Evolutionary conservation across 2,888 invertebrate species (phyloP).

Genomic region (Drosophila putrida): DNA sequence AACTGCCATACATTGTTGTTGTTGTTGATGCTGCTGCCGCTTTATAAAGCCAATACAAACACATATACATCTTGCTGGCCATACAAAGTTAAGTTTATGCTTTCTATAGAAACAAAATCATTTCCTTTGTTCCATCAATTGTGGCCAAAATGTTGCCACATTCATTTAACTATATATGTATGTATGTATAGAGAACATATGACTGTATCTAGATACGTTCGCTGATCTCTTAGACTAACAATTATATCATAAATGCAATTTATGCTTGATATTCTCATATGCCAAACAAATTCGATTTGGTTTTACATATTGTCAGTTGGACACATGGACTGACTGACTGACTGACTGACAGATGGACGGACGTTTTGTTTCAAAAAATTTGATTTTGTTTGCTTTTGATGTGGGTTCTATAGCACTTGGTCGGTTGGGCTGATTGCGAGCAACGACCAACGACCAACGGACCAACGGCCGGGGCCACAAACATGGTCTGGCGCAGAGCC

Average conservation of each 20-base stretch:
- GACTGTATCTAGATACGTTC: slow-evolving; percentile 1
- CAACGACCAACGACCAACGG: slow-evolving; percentile 32
- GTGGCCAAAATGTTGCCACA: slow-evolving; percentile 24
- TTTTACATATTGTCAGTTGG: slow-evolving; percentile 20
- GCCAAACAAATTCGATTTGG: slow-evolving; percentile 18
- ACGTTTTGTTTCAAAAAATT: slow-evolving; percentile 24
- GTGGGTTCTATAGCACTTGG: slow-evolving; percentile 37
- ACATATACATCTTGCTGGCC: slow-evolving; percentile 9
- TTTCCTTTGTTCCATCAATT: slow-evolving; percentile 57
- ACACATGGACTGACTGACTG: slow-evolving; percentile 9
- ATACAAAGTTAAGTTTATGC: slow-evolving; percentile 41
- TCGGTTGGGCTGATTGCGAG: slow-evolving; percentile 34
- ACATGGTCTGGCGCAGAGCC: slow-evolving; percentile 80
- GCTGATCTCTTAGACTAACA: slow-evolving; percentile 1
- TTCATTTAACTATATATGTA: slow-evolving; percentile 11
- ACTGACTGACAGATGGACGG: slow-evolving; percentile 17
- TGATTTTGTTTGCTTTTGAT: slow-evolving; percentile 32
- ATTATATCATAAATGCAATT: slow-evolving; percentile 38
- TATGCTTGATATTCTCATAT: slow-evolving; percentile 24
- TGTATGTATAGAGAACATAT: slow-evolving; percentile 7
- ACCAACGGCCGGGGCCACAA: slow-evolving; percentile 47
- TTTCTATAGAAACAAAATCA: slow-evolving; percentile 22
- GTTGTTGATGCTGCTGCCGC: slow-evolving; percentile 10
- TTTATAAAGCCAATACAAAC: slow-evolving; percentile 24
- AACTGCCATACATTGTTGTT: slow-evolving; percentile 55